Evolutionary conservation across 2,113 vertebrate species (phyloP), one percentile per base, ranked within the genome.

Genomic region (Petromus typicus): DNA sequence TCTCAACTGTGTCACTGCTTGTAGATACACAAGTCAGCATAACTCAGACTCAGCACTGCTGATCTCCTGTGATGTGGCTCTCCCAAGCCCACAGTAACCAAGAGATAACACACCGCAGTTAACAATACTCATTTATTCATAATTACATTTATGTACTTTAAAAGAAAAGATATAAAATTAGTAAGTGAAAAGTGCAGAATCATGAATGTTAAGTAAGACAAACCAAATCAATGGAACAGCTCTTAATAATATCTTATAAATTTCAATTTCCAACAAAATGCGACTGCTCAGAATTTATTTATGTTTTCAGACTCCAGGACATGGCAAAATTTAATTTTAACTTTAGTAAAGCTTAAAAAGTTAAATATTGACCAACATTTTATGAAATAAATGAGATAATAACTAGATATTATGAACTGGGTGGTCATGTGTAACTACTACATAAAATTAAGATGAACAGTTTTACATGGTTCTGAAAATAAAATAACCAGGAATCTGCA

Each of bases 21-120:
- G 91, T 37, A 90, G 64, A 89, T 56, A 40, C 16, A 37, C 3
- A 78, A 63, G 20, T 48, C 17, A 40, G 14, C 12, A 37, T 78
- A 43, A 81, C 40, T 95, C 16, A 93, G 67, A 89, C 7, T 73
- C 63, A 89, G 71, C 14, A 54, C 9, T 43, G 7, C 48, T 81
- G 86, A 75, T 32, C 32, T 90, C 30, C 67, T 17, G 93, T 95
- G 90, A 89, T 86, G 87, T 71, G 51, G 27, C 17, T 69, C 23
- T 94, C 9, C 16, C 4, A 25, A 13, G 34, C 1, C 2, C 9
- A 25, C 0, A 1, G 14, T 63, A 88, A 67, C 18, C 78, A 57
- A 63, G 0, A 90, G 34, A 78, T 3, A 34, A 67, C 5, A 51
- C 30, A 78, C 3, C 34, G 54, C n/a, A 83, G 91, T 95, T 86